Conservation (phyloP, 2,113 vertebrate genomes). For the Sminthopsis crassicaudata region DNA sequence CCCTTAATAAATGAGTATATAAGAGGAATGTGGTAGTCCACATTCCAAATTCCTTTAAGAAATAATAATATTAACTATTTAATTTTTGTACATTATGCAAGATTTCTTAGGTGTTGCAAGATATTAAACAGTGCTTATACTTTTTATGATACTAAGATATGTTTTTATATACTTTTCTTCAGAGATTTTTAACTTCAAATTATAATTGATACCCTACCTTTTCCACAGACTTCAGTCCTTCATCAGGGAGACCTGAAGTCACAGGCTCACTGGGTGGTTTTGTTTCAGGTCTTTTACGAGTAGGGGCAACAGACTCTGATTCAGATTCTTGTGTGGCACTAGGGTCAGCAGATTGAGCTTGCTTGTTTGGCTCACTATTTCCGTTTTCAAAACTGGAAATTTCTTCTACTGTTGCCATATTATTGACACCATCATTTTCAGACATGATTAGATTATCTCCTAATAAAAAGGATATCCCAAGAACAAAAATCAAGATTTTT, state of each 20-base stretch:
- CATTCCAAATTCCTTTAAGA: neutral
- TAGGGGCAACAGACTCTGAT: conserved; percentile 84
- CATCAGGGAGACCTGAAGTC: conserved; percentile 50
- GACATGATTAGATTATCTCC: conserved; percentile 82
- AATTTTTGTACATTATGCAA: neutral
- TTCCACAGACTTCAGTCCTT: conserved; percentile 58
- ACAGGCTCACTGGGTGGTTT: conserved; percentile 73
- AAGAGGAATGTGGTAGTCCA: too few species aligned
- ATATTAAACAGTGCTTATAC: neutral
- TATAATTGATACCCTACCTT: conserved; percentile 31
- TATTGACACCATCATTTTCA: conserved; percentile 74
- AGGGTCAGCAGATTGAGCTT: conserved; percentile 46
- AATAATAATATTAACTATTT: neutral
- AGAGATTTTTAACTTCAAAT: conserved; percentile 5
- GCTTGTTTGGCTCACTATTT: conserved; percentile 65
- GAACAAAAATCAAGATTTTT: neutral
- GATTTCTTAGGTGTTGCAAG: neutral
- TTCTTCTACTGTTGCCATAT: conserved; percentile 54
- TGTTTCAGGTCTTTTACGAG: conserved; percentile 90
- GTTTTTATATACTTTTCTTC: neutral
- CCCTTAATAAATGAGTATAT: too few species aligned
- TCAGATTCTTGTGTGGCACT: conserved; percentile 67
- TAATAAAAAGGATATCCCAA: conserved; percentile 54
- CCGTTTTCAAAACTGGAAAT: neutral
- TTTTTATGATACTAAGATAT: neutral